Base-by-base conservation (phyloP, 2,113 vertebrate species). In the Epinephelus cyanopodus region DNA sequence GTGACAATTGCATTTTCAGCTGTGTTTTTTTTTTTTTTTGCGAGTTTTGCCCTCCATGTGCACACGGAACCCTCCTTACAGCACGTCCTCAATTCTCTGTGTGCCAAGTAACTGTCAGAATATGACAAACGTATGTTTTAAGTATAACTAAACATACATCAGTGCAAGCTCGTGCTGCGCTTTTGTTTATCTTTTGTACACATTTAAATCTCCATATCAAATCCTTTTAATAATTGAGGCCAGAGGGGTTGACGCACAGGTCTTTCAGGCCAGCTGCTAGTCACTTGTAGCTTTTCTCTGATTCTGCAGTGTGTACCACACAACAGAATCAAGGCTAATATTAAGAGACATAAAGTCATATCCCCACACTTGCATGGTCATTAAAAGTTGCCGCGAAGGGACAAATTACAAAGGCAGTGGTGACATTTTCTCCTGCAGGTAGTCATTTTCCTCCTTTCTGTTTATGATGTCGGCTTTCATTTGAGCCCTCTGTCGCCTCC, bases 371-470 rank as follows among this genome's bases (percentile, higher is more conserved):
- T 87, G 79, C 86, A 87, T 66, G 77, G 81, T 90, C 84, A 85
- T 94, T 92, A 89, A 93, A 94, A 87, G 86, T 74, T 86, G 81
- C 84, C 84, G 70, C 83, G 85, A 88, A 75, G 57, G 83, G 82
- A 92, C 89, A 92, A 91, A 94, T 92, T 92, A 95, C 88, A 95
- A 91, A 93, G 94, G 80, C 78, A 57, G 47, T 2, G 85, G 91
- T 89, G 89, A 91, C 90, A 86, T 89, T 89, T 84, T 66, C 81
- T 70, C 25, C 79, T 33, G 83, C 86, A 94, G 92, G 92, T 93
- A 87, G 63, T 95, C 80, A 95, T 96, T 95, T 94, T 54, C 85
- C 56, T 80, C 89, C 89, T 92, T 90, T 87, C 77, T 94, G 93
- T 95, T 95, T 94, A 93, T 74, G 80, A 85, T 75, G 81, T 66